Evolutionary conservation across 2,888 invertebrate species (phyloP).

Genomic region (Lepidochitona cinerea): DNA sequence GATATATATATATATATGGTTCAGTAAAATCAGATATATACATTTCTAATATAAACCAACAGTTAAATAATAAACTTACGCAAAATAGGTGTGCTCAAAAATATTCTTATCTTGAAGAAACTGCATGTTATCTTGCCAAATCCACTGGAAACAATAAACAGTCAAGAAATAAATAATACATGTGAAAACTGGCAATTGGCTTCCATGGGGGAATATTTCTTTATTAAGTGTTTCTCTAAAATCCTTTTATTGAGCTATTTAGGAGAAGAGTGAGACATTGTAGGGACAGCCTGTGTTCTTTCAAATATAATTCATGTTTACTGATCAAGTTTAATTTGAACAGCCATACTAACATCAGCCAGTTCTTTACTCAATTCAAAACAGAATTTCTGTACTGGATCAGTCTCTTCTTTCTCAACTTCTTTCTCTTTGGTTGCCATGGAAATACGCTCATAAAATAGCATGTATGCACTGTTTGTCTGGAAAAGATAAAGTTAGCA

Average conservation of each 20-base stretch:
- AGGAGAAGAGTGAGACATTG: no score
- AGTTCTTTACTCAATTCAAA: conserved; percentile 83
- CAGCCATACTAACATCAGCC: conserved; percentile 78
- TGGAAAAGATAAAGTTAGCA: conserved; percentile 34
- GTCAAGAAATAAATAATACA: no score
- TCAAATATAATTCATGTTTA: no score
- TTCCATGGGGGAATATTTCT: no score
- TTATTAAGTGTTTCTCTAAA: no score
- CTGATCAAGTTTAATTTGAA: no score
- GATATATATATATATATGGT: no score
- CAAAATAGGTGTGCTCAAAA: conserved; percentile 95
- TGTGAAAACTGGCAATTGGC: no score
- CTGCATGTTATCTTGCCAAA: conserved; percentile 97
- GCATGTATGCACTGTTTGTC: conserved; percentile 97
- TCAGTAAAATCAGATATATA: no score
- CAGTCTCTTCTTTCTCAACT: conserved; percentile 28
- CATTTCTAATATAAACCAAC: no score
- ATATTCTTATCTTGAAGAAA: conserved; percentile 96
- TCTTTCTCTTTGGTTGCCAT: conserved; percentile 28
- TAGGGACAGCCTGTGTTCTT: no score
- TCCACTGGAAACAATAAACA: conserved; percentile 78
- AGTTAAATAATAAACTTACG: conserved; percentile 78
- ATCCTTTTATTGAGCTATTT: no score
- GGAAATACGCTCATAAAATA: conserved; percentile 87
- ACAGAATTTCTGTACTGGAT: conserved; percentile 64